Percentiles rank a stretch among this genome's conserved stretches.
phyloP scores from a whole-genome alignment of 2,113 vertebrate genomes.

The Corvus cornix region DNA sequence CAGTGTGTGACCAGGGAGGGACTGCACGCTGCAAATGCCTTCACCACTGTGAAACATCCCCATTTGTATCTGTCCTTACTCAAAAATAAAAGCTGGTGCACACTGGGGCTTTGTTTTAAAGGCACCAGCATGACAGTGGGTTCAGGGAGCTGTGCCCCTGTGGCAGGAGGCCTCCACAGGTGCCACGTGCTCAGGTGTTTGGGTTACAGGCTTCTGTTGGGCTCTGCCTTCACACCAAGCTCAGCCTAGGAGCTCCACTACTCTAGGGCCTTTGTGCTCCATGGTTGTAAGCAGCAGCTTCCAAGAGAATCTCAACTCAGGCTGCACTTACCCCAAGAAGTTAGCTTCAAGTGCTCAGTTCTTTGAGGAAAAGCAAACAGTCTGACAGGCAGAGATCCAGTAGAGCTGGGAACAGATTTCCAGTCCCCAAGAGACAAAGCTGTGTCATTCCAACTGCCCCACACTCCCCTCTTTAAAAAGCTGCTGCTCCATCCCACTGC shows the following conservation, averaged over 20 bases:
- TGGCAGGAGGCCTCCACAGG: not conserved
- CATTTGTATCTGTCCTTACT: not conserved
- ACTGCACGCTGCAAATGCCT: not conserved
- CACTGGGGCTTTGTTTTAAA: not conserved
- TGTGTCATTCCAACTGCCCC: not conserved
- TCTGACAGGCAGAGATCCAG: not conserved
- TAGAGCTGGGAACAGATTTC: not conserved
- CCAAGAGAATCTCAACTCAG: not conserved
- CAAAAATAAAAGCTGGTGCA: not conserved
- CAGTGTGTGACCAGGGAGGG: not conserved
- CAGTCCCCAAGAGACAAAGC: not conserved
- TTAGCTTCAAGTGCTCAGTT: not conserved
- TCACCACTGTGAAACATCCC: not conserved
- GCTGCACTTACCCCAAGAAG: not conserved
- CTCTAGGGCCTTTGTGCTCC: not conserved
- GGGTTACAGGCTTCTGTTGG: not conserved
- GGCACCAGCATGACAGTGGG: not conserved
- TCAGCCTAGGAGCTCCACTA: not conserved
- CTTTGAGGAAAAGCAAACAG: not conserved
- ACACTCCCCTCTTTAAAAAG: not conserved
- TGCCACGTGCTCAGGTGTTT: rapidly evolving
- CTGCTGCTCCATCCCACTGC: not conserved
- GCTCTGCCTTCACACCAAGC: not conserved
- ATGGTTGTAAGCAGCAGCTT: not conserved
- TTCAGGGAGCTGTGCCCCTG: not conserved